These are phyloP conservation scores for Elaeidobius kamerunicus DNA, from an alignment of 2,888 invertebrate genomes.

Conservation along the genomic window DNA sequence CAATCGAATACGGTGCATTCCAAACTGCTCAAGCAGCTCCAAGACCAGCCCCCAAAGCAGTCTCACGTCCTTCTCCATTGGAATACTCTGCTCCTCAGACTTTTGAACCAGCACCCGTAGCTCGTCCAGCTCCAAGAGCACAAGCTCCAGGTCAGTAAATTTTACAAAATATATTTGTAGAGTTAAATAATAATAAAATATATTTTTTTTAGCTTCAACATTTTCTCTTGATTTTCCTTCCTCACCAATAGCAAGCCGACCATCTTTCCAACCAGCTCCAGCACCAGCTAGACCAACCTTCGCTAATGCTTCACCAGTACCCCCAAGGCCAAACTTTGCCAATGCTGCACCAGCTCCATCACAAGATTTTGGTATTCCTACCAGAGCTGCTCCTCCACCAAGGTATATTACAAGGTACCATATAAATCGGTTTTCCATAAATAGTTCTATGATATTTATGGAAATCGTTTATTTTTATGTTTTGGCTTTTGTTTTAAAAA, in stretches of 20 bases:
- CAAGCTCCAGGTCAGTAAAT: constrained; percentile 10
- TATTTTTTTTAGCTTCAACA: constrained; percentile 20
- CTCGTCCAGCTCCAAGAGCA: constrained; percentile 29
- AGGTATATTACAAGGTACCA: constrained; percentile 1
- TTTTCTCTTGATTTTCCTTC: constrained; percentile 21
- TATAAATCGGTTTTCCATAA: too few relatives aligned
- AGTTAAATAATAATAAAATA: not conserved
- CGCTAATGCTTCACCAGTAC: constrained; percentile 38
- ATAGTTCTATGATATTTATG: too few relatives aligned
- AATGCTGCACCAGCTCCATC: constrained; percentile 38
- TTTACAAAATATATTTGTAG: not conserved
- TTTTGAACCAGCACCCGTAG: constrained; percentile 30
- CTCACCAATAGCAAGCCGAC: constrained; percentile 20
- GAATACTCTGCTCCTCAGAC: constrained; percentile 29
- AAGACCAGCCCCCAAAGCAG: constrained; percentile 33
- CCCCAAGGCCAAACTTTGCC: constrained; percentile 42
- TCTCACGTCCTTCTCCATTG: constrained; percentile 27
- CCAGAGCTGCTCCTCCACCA: constrained; percentile 34
- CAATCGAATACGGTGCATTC: constrained; percentile 6
- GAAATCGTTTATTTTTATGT: too few relatives aligned
- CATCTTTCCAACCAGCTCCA: constrained; percentile 40
- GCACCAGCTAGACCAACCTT: constrained; percentile 37
- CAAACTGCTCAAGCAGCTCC: constrained; percentile 30
- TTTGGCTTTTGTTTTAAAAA: too few relatives aligned
- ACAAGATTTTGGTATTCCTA: constrained; percentile 15